Evolutionary conservation across 2,888 invertebrate genomes (phyloP), one percentile per base, ranked within the genome.

Genomic region (Drosophila hawaiiensis): DNA sequence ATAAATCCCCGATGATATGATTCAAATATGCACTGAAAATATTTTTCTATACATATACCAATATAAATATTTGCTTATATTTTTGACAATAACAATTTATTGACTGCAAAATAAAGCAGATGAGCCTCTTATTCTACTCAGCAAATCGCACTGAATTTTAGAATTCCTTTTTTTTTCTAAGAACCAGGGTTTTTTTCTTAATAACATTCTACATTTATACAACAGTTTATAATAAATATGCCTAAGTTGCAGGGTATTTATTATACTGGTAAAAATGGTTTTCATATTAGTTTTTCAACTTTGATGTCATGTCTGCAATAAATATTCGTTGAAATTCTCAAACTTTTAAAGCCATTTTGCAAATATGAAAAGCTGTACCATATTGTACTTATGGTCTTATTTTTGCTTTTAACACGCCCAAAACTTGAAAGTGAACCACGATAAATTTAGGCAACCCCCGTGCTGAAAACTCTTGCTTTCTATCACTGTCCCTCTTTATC

Each of bases 401-500:
- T 28, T 28, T 22, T 28, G 25, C 33, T 25, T 29, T 29, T 53
- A 25, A 25, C 43, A 55, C 9, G 25, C 29, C 22, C 29, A 31
- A 49, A 41, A 43, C 56, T 53, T 37, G 31, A 37, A 54, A 12
- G 43, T 47, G 39, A 65, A 50, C 29, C 66, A 22, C 31, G n/a
- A 37, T 55, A 64, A 22, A 29, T 22, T 31, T 35, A 4, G 2
- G n/a, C n/a, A n/a, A 9, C 9, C 12, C 28, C 28, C 6, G 12
- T 12, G n/a, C 12, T 33, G n/a, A 52, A 19, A 33, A n/a, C 19
- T n/a, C 43, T 43, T 33, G 31, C 6, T 28, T 10, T 22, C 16
- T 12, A 9, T 35, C 22, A 19, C 19, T 12, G 31, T 35, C 22
- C 33, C 25, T 41, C 53, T 31, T 54, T 66, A 79, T 74, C 80